Evolutionary conservation across 2,113 vertebrate genomes (phyloP).

Genomic region (Sinocyclocheilus anshuiensis): DNA sequence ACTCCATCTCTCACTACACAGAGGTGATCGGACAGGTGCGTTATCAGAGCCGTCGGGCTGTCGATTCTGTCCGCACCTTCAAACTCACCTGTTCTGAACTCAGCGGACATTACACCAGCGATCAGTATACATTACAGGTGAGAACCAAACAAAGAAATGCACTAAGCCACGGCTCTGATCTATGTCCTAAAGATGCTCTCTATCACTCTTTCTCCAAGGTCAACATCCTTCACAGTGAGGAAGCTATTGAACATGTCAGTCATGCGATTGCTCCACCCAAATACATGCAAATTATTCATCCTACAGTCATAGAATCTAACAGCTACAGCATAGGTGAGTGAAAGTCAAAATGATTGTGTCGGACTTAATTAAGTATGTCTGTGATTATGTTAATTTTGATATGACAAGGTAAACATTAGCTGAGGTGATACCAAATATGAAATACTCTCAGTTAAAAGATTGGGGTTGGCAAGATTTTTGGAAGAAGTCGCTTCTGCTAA

Average conservation of each 20-base stretch:
- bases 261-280: slow-evolving; percentile 85
- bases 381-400: neutral
- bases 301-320: slow-evolving; percentile 74
- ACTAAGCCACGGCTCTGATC: neutral
- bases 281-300: slow-evolving; percentile 85
- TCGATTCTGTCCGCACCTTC: slow-evolving; percentile 80
- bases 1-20: slow-evolving; percentile 91
- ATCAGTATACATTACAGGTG: slow-evolving; percentile 92
- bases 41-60: slow-evolving; percentile 82
- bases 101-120: slow-evolving; percentile 93
- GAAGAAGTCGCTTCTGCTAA: too few species aligned
- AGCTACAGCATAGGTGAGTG: slow-evolving; percentile 79
- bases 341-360: neutral
- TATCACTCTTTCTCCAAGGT: slow-evolving; percentile 71
- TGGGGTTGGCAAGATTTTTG: too few species aligned
- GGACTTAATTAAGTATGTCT: neutral
- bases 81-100: slow-evolving; percentile 93
- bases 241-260: slow-evolving; percentile 79
- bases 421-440: neutral
- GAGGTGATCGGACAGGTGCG: slow-evolving; percentile 85
- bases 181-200: neutral
- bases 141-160: slow-evolving; percentile 53
- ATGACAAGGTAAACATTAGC: neutral
- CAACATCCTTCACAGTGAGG: slow-evolving; percentile 83
- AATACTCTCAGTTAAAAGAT: too few species aligned